Evolutionary conservation across 2,888 invertebrate species (phyloP).

Genomic region (Hypomecis punctinalis): DNA sequence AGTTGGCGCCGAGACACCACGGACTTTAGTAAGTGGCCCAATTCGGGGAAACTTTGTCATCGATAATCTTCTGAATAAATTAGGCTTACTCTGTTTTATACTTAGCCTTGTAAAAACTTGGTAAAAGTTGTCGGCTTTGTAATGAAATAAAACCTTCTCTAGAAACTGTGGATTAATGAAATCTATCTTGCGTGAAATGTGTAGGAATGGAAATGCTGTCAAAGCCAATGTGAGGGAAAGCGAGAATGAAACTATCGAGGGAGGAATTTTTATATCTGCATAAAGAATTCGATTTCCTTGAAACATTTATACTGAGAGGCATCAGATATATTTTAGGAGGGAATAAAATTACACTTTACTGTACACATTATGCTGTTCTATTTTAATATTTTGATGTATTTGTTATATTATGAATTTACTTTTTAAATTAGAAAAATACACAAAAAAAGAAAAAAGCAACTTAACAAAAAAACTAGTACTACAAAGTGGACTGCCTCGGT

Average conservation of each 20-base stretch:
- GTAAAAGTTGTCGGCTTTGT: conserved; percentile 31
- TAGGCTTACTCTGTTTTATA: conserved; percentile 40
- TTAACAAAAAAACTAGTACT: too few species aligned
- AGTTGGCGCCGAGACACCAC: conserved; percentile 39
- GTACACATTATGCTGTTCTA: background rate
- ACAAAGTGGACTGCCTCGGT: too few species aligned
- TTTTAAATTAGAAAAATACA: too few species aligned
- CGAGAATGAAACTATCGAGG: conserved; percentile 55
- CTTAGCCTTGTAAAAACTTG: conserved; percentile 34
- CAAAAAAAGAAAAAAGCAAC: too few species aligned
- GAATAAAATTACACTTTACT: conserved; percentile 8
- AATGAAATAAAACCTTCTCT: conserved; percentile 23
- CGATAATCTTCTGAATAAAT: conserved; percentile 45
- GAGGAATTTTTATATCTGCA: conserved; percentile 54
- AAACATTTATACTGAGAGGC: conserved; percentile 46
- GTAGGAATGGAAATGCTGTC: conserved; percentile 64
- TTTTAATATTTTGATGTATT: background rate
- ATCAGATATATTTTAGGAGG: conserved; percentile 40
- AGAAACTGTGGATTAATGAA: conserved; percentile 40
- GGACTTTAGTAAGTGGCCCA: conserved; percentile 43
- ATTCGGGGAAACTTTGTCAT: conserved; percentile 43
- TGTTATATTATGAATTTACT: too few species aligned
- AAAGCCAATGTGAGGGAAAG: conserved; percentile 50
- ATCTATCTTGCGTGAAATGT: conserved; percentile 59
- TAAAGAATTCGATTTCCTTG: conserved; percentile 53